A percentile compares a stretch with the other conserved stretches of the same genome.
These are phyloP conservation scores for Clarias fuscus DNA, from an alignment of 2,797 vertebrate genomes.

Conservation along the genomic window DNA sequence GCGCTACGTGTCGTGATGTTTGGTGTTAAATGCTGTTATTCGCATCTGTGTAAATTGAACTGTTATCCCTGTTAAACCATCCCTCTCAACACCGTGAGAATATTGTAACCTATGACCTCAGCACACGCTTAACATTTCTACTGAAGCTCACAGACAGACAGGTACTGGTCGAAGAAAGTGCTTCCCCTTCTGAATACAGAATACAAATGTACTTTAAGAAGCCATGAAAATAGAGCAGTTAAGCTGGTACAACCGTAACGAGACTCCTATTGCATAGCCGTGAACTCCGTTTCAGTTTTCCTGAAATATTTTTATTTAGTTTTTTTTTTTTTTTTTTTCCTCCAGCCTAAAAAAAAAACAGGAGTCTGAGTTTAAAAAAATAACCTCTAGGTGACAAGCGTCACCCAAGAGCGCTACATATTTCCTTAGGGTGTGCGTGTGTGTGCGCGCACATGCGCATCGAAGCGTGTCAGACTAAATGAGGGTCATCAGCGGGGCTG, in stretches of 20 bases:
- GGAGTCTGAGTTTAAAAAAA: constrained; percentile 79
- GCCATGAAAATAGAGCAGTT: constrained; percentile 72
- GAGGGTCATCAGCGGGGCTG: constrained; percentile 88
- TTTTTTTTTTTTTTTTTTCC: constrained; percentile 50
- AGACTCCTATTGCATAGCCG: constrained; percentile 82
- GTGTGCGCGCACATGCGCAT: constrained; percentile 1
- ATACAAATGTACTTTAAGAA: constrained; percentile 71
- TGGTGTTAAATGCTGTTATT: neutral
- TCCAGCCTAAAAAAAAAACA: constrained; percentile 70
- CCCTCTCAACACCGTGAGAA: neutral
- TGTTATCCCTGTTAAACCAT: neutral
- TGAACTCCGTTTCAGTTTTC: constrained; percentile 75
- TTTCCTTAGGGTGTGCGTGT: constrained; percentile 33
- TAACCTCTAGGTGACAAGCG: constrained; percentile 69
- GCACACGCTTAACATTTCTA: constrained; percentile 48
- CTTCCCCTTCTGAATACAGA: constrained; percentile 62
- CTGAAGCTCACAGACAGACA: constrained; percentile 71
- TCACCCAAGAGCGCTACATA: constrained; percentile 51
- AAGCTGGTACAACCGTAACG: constrained; percentile 76
- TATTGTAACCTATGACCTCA: neutral
- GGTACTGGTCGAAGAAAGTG: constrained; percentile 70
- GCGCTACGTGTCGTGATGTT: neutral
- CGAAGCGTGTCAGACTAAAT: constrained; percentile 69
- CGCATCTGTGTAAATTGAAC: neutral
- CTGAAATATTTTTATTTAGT: constrained; percentile 58